These are phyloP conservation scores for Cotesia typhae DNA, from an alignment of 1,140 invertebrate genomes.

Conservation along the genomic window DNA sequence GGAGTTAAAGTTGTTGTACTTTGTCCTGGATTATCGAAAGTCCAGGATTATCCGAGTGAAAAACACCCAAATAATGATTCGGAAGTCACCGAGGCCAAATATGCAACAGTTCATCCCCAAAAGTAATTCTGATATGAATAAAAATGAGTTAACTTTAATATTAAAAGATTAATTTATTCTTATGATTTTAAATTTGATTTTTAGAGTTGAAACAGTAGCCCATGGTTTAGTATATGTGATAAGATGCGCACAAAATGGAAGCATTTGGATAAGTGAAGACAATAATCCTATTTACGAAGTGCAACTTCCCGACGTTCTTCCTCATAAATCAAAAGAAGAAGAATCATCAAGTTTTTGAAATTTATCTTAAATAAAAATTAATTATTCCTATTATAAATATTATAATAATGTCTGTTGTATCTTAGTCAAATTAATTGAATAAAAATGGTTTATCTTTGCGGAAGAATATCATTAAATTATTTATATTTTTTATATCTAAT, in stretches of 20 bases:
- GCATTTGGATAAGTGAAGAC: conserved; percentile 66
- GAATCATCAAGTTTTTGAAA: conserved; percentile 11
- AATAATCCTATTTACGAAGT: conserved; percentile 66
- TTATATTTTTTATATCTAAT: too few species aligned
- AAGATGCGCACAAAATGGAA: conserved; percentile 64
- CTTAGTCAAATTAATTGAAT: too few species aligned
- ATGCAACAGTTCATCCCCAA: conserved; percentile 41
- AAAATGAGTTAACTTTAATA: too few species aligned
- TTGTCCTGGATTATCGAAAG: conserved; percentile 60
- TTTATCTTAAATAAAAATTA: too few species aligned
- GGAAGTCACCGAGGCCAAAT: conserved; percentile 33
- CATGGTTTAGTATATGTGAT: conserved; percentile 64
- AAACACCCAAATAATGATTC: conserved; percentile 20
- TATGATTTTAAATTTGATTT: conserved; percentile 7
- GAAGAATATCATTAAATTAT: too few species aligned
- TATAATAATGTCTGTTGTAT: too few species aligned
- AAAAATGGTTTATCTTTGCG: too few species aligned
- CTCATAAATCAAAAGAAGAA: conserved; percentile 41
- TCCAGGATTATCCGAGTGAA: conserved; percentile 38
- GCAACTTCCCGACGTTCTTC: conserved; percentile 55
- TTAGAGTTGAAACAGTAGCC: conserved; percentile 61
- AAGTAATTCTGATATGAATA: conserved; percentile 34
- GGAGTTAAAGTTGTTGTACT: conserved; percentile 62
- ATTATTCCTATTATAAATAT: too few species aligned
- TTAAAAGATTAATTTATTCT: background rate